These are phyloP conservation scores for Dicycla oo DNA, from an alignment of 2,888 invertebrate genomes.

Conservation along the genomic window DNA sequence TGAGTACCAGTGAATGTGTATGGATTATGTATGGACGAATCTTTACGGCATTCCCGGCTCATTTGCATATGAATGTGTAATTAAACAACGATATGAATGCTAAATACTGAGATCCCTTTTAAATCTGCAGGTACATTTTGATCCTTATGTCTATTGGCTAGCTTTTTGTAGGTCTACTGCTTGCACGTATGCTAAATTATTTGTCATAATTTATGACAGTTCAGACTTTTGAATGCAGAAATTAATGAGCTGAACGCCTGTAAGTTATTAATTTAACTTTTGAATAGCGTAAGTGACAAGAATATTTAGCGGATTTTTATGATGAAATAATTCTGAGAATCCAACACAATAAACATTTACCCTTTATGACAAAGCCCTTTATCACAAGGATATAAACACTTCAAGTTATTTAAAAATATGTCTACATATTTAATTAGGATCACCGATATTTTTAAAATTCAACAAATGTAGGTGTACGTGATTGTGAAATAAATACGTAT, in stretches of 20 bases:
- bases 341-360: constrained; percentile 14
- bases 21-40: constrained; percentile 78
- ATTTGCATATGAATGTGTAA: constrained; percentile 90
- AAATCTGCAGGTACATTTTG: constrained; percentile 68
- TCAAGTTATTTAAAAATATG: constrained; percentile 31
- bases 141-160: constrained; percentile 64
- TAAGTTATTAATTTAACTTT: constrained; percentile 28
- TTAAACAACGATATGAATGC: constrained; percentile 87
- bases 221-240: constrained; percentile 35
- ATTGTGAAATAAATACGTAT: constrained; percentile 31
- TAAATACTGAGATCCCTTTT: constrained; percentile 78
- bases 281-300: constrained; percentile 8
- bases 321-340: background rate
- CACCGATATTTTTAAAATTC: constrained; percentile 55
- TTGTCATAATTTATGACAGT: constrained; percentile 24
- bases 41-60: constrained; percentile 84
- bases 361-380: constrained; percentile 22
- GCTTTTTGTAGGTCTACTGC: constrained; percentile 19
- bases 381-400: constrained; percentile 27
- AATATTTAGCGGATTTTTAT: constrained; percentile 18
- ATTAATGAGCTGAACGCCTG: constrained; percentile 25
- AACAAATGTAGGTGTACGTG: constrained; percentile 55
- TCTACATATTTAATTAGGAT: constrained; percentile 60
- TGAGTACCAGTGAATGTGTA: constrained; percentile 82
- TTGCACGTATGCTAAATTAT: constrained; percentile 22